Conservation (phyloP, 2,888 invertebrate genomes). For the Emmelina monodactyla region DNA sequence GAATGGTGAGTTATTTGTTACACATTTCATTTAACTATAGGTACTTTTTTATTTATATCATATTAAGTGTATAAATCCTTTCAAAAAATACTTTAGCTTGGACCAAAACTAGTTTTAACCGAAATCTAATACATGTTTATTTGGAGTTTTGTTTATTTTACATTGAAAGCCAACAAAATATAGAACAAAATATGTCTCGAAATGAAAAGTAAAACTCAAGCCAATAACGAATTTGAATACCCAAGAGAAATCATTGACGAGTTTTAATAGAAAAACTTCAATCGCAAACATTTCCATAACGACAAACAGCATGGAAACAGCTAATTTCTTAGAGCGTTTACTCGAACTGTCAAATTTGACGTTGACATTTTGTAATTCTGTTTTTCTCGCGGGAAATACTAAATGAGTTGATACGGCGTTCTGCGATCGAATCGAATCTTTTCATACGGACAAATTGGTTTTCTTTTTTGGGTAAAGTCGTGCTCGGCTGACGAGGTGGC, state of each 20-base stretch:
- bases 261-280: slow-evolving; percentile 52
- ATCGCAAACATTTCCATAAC: slow-evolving; percentile 35
- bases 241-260: slow-evolving; percentile 26
- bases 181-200: no score
- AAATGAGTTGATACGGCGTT: slow-evolving; percentile 58
- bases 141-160: no score
- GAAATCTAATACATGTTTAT: no score
- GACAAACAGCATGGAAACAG: slow-evolving; percentile 43
- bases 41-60: no score
- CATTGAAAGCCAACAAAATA: no score
- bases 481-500: slow-evolving; percentile 48
- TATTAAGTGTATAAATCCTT: no score
- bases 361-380: slow-evolving; percentile 59
- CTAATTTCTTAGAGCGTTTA: slow-evolving; percentile 2
- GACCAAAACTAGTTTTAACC: no score
- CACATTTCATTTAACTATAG: no score
- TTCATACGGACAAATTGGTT: slow-evolving; percentile 64
- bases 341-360: no score
- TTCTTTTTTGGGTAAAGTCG: slow-evolving; percentile 56
- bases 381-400: slow-evolving; percentile 46
- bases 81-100: no score
- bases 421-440: slow-evolving; percentile 57
- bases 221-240: slow-evolving; percentile 31
- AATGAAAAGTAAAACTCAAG: slow-evolving; percentile 29
- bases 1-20: no score